A percentile compares a stretch with the other conserved stretches of the same genome.
phyloP scores from a whole-genome alignment of 2,888 invertebrate species.

The Lydus trimaculatus region DNA sequence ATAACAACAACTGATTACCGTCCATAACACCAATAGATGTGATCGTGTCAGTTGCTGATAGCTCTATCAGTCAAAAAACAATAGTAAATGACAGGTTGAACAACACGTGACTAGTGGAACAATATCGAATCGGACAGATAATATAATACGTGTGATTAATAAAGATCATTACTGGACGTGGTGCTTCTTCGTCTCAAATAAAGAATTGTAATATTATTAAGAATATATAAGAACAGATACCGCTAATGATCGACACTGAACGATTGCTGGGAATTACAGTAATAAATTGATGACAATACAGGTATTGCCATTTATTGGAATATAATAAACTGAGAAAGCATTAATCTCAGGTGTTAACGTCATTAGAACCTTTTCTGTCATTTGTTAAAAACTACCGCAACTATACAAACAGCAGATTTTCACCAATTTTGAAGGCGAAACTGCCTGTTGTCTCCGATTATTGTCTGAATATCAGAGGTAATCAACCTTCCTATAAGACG shows the following conservation, averaged over 20 bases:
- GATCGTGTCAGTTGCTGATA: conserved; percentile 56
- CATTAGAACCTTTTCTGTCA: too few species aligned
- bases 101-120: conserved; percentile 46
- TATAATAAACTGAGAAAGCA: not conserved
- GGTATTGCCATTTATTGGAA: not conserved
- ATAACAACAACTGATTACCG: conserved; percentile 48
- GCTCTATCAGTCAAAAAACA: conserved; percentile 58
- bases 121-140: conserved; percentile 51
- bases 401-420: too few species aligned
- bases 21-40: conserved; percentile 53
- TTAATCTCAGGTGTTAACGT: too few species aligned
- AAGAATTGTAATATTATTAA: not conserved
- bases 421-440: too few species aligned
- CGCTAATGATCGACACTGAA: conserved; percentile 3
- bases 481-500: too few species aligned
- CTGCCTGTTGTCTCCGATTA: too few species aligned
- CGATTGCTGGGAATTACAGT: not conserved
- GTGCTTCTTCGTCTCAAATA: not conserved
- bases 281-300: not conserved
- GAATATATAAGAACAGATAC: not conserved
- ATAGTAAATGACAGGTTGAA: conserved; percentile 51
- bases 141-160: conserved; percentile 51
- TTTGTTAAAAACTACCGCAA: too few species aligned
- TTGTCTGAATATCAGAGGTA: too few species aligned
- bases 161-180: conserved; percentile 44